Evolutionary conservation across 2,113 vertebrate species (phyloP).

Genomic region (Prietella phreatophila): DNA sequence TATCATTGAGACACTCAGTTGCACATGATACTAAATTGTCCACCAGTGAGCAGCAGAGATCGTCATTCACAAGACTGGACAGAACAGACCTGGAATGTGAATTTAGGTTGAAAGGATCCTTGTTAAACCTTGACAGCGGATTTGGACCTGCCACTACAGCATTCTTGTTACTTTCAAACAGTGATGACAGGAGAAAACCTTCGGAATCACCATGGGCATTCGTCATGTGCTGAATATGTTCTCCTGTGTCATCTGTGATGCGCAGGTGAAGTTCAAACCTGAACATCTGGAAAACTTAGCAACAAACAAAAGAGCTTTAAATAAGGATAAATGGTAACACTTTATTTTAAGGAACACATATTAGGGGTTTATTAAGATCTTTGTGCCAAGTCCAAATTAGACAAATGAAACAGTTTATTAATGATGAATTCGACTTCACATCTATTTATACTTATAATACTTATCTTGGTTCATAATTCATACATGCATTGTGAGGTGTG

Average conservation of each 20-base stretch:
- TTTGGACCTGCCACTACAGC: conserved; percentile 65
- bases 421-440: background rate
- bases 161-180: conserved; percentile 69
- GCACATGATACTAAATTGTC: conserved; percentile 70
- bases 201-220: conserved; percentile 57
- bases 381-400: background rate
- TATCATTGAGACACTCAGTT: conserved; percentile 49
- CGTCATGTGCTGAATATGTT: conserved; percentile 72
- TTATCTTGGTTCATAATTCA: background rate
- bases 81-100: conserved; percentile 69
- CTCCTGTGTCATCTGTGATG: conserved; percentile 73
- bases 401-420: background rate
- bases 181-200: conserved; percentile 71
- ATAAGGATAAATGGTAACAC: background rate
- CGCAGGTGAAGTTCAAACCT: conserved; percentile 75
- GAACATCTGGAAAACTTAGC: conserved; percentile 78
- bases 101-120: conserved; percentile 60
- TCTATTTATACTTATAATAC: background rate
- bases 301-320: conserved; percentile 13
- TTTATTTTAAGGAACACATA: background rate
- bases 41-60: conserved; percentile 71
- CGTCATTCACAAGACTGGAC: conserved; percentile 69
- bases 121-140: conserved; percentile 65
- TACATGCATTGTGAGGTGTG: background rate
- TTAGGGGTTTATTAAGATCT: too few relatives aligned